Percentiles rank a stretch among this genome's conserved stretches.
phyloP scores from a whole-genome alignment of 2,888 invertebrate genomes.

The Himalopsyche kuldschensis region DNA sequence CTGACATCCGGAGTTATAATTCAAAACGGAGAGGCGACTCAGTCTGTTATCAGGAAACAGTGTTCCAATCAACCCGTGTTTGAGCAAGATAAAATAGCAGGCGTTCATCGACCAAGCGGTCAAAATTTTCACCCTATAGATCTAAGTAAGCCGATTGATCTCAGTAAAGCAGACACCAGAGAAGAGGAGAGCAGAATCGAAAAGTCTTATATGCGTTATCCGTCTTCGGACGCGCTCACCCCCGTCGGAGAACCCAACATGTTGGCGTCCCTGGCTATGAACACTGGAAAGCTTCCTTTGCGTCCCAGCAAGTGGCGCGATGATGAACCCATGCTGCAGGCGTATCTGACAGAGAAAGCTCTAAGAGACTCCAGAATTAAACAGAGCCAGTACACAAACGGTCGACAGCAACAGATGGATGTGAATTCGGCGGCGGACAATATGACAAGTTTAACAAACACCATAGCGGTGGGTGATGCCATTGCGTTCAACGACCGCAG shows the following conservation, averaged over 20 bases:
- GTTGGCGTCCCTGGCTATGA: slow-evolving; percentile 65
- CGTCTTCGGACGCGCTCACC: slow-evolving; percentile 57
- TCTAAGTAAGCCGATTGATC: slow-evolving; percentile 58
- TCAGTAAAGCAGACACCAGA: slow-evolving; percentile 54
- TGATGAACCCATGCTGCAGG: slow-evolving; percentile 70
- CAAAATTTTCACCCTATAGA: slow-evolving; percentile 47
- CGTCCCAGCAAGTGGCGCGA: slow-evolving; percentile 60
- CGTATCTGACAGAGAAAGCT: slow-evolving; percentile 73
- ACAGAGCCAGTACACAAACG: slow-evolving; percentile 61
- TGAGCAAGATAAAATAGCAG: slow-evolving; percentile 27
- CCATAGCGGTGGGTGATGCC: neutral
- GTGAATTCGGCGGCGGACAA: slow-evolving; percentile 4
- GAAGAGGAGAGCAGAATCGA: slow-evolving; percentile 43
- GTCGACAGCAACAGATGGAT: slow-evolving; percentile 22
- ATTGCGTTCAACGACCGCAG: neutral
- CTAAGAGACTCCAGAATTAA: slow-evolving; percentile 72
- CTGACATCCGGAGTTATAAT: slow-evolving; percentile 41
- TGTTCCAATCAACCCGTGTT: slow-evolving; percentile 7
- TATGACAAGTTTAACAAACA: neutral
- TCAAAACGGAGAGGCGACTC: slow-evolving; percentile 3
- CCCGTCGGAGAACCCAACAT: slow-evolving; percentile 66
- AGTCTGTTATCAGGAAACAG: slow-evolving; percentile 27
- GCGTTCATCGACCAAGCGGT: neutral
- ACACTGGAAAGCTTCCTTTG: slow-evolving; percentile 63
- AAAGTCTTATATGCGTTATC: slow-evolving; percentile 41